These are phyloP conservation scores for Caenorhabditis sp. DNA, from an alignment of 2,888 invertebrate genomes.

Conservation along the genomic window DNA sequence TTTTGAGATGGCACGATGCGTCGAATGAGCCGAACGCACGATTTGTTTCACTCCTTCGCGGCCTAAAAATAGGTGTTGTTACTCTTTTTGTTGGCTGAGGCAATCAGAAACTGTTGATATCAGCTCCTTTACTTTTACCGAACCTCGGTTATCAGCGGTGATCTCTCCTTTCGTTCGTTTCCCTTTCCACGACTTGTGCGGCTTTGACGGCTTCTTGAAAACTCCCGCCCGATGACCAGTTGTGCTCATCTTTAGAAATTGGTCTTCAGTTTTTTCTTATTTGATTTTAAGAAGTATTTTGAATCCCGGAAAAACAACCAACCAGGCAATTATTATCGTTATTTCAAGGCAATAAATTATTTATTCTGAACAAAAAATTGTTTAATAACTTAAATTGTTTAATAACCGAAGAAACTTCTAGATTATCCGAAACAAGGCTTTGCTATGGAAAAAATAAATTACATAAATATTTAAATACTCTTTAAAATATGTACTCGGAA, in stretches of 20 bases:
- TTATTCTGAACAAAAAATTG: constrained; percentile 29
- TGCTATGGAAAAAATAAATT: constrained; percentile 27
- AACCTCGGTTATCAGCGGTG: constrained; percentile 68
- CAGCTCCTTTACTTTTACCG: too few species aligned
- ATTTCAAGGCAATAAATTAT: constrained; percentile 46
- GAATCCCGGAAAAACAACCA: constrained; percentile 25
- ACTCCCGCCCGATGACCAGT: constrained; percentile 90
- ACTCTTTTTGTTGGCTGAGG: not conserved
- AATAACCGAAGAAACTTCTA: constrained; percentile 9
- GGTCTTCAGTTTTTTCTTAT: not conserved
- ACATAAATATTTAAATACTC: constrained; percentile 41
- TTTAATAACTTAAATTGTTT: constrained; percentile 3
- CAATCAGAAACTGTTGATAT: too few species aligned
- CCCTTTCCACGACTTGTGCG: constrained; percentile 91
- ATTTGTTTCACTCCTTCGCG: constrained; percentile 64
- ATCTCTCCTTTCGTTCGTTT: constrained; percentile 93
- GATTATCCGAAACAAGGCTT: constrained; percentile 19
- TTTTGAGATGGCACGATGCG: constrained; percentile 68
- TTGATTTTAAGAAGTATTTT: constrained; percentile 11
- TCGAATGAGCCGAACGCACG: constrained; percentile 29
- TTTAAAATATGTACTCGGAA: constrained; percentile 57
- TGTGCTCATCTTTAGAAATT: constrained; percentile 55
- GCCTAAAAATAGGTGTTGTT: constrained; percentile 37
- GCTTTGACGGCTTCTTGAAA: constrained; percentile 94
- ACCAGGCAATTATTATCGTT: constrained; percentile 2